Conservation (phyloP, 2,113 vertebrate genomes). For the Perca fluviatilis region DNA sequence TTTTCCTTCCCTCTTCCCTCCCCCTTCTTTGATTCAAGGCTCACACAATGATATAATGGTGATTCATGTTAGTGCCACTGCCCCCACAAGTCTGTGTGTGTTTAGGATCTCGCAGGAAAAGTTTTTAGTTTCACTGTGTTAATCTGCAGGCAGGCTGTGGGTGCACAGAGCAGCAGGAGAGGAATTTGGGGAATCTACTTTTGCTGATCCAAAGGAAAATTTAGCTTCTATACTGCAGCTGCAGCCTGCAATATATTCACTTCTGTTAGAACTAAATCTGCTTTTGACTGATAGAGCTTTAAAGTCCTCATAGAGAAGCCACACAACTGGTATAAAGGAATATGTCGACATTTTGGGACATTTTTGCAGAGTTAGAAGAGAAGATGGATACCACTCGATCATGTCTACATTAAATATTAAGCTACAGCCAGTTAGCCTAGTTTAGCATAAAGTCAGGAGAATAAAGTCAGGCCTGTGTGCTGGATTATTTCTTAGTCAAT, state of each 20-base stretch:
- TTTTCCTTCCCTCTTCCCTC: neutral
- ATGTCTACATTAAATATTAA: neutral
- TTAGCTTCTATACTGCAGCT: conserved; percentile 29
- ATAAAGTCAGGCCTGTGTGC: neutral
- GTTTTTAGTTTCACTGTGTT: conserved; percentile 63
- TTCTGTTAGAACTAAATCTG: neutral
- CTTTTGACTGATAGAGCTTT: neutral
- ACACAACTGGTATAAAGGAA: no score
- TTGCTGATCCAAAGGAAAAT: conserved; percentile 71
- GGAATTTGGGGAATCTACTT: conserved; percentile 55
- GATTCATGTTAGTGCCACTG: conserved; percentile 1
- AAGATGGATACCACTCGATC: no score
- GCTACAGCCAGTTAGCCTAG: neutral
- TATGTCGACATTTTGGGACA: neutral
- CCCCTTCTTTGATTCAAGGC: neutral
- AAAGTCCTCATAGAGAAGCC: neutral
- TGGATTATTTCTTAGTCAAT: neutral
- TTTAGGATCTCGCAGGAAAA: conserved; percentile 58
- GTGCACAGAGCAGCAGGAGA: conserved; percentile 39
- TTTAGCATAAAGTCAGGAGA: neutral
- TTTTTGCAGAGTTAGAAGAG: neutral
- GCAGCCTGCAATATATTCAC: conserved; percentile 15
- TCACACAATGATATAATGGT: conserved; percentile 25
- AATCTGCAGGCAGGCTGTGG: conserved; percentile 33
- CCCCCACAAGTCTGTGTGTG: conserved; percentile 27